Base-by-base conservation (phyloP, 37 sponge, comb jelly and placozoan species). In the Lycopodina hypogea region DNA sequence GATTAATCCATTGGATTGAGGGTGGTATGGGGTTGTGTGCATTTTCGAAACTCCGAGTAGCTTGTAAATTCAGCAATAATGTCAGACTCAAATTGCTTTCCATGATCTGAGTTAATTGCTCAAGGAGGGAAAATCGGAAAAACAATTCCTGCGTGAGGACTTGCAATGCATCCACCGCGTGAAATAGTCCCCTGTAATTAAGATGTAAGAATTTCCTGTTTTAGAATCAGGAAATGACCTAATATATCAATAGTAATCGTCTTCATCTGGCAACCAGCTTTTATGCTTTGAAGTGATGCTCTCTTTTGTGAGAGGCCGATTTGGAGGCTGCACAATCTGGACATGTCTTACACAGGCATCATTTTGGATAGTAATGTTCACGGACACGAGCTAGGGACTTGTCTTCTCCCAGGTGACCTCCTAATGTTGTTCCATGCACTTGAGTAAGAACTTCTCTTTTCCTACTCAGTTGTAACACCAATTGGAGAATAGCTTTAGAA, bases 141-240 rank as follows among this genome's bases (percentile, higher is more conserved):
- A 88, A 88, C 64, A 81, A 40, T 34, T 81, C 65, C 12, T 82
- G 28, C 18, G 34, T 41, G n/a, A n/a, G n/a, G n/a, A n/a, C n/a
- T n/a, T n/a, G 50, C 79, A 85, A 77, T 17, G 84, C 90, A 65
- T 64, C 89, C 78, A 88, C 18, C 50, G 36, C 9, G 84, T 83
- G 58, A 83, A 83, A 67, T 83, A 79, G 32, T 88, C 48, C 9
- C 50, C 72, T 24, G 60, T 84, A 2, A 83, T 76, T 62, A 88
- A 69, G 2, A 78, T 38, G 50, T 88, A 88, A 3, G 41, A 39
- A 60, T 88, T 88, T 8, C 88, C 80, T 38, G 66, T 40, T 39
- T 78, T 50, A 11, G 68, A 64, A 29, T 60, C 69, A 8, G 83
- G 88, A 8, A 88, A 59, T 12, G 86, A 22, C 76, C 87, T 34